phyloP scores from a whole-genome alignment of 2,888 invertebrate genomes.

The Mythimna impura region DNA sequence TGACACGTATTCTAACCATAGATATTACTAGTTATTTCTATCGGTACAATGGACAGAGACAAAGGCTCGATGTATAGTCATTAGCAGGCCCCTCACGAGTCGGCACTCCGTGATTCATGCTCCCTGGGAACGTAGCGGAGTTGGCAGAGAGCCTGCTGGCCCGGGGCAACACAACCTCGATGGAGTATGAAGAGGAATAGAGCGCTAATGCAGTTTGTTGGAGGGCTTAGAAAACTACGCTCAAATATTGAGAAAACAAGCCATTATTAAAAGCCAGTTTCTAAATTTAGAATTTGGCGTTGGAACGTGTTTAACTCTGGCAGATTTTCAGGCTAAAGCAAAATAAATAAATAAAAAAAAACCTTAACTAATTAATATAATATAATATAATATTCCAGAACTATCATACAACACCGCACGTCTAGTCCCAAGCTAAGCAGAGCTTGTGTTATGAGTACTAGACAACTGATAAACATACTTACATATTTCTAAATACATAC shows the following conservation, averaged over 20 bases:
- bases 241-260: not conserved
- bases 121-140: constrained; percentile 60
- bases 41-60: constrained; percentile 66
- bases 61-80: constrained; percentile 70
- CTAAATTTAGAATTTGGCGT: not conserved
- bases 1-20: constrained; percentile 46
- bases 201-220: constrained; percentile 7
- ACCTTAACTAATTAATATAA: too few relatives aligned
- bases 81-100: constrained; percentile 76
- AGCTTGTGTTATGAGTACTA: too few relatives aligned
- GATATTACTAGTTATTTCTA: constrained; percentile 58
- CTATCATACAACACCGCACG: too few relatives aligned
- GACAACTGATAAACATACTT: too few relatives aligned
- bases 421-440: too few relatives aligned
- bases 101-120: constrained; percentile 64
- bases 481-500: too few relatives aligned
- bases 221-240: not conserved
- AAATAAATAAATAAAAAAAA: not conserved
- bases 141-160: constrained; percentile 63
- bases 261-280: not conserved
- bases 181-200: constrained; percentile 41
- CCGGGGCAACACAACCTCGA: constrained; percentile 36
- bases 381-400: too few relatives aligned
- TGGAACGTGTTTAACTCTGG: not conserved
- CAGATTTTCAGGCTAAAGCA: not conserved